Percentiles rank a stretch among this genome's conserved stretches.
Evolutionary conservation across 2,888 invertebrate genomes (phyloP).

Genomic region (Ephialtes manifestator): DNA sequence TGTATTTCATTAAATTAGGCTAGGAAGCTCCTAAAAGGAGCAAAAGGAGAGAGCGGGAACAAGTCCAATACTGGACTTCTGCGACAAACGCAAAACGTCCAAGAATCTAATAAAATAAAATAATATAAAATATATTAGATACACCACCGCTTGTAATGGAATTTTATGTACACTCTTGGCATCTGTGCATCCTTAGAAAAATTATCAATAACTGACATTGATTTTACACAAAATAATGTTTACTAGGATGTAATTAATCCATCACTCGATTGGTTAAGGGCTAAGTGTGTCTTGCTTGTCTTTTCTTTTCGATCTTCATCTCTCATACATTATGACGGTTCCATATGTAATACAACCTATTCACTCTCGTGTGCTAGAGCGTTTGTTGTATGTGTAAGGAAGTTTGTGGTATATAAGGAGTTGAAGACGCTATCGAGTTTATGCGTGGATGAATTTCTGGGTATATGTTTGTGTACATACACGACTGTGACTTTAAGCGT

Average conservation of each 20-base stretch:
- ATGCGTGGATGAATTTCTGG: slow-evolving; percentile 23
- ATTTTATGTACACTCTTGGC: no score
- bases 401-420: slow-evolving; percentile 34
- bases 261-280: neutral
- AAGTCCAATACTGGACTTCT: no score
- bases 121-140: no score
- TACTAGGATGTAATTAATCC: neutral
- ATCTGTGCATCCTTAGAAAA: neutral
- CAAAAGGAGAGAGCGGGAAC: no score
- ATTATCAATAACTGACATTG: neutral
- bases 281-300: neutral
- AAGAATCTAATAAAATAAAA: no score
- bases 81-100: no score
- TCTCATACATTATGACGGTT: neutral
- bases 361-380: neutral
- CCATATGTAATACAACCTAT: neutral
- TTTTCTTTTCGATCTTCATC: neutral
- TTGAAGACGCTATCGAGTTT: slow-evolving; percentile 26
- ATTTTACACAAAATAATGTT: neutral
- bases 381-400: slow-evolving; percentile 4
- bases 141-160: no score
- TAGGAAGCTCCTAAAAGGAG: no score
- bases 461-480: neutral
- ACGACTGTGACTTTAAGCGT: neutral
- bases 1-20: no score